A percentile compares a stretch with the other conserved stretches of the same genome.
These are phyloP conservation scores for Nothoprocta pentlandii DNA, from an alignment of 2,113 vertebrate genomes.

Conservation along the genomic window DNA sequence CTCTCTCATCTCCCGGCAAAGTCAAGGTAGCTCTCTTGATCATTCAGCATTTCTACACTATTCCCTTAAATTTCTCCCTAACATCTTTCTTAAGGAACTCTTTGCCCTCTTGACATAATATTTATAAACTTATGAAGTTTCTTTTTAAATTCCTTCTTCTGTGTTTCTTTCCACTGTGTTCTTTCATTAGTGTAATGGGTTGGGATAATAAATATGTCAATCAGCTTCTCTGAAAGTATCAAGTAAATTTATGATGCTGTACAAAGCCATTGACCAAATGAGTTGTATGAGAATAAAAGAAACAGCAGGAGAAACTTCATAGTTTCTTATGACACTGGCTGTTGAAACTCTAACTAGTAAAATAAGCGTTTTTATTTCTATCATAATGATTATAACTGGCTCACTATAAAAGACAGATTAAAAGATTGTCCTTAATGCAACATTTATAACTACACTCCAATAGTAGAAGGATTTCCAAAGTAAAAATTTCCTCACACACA, in stretches of 20 bases:
- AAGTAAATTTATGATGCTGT: background rate
- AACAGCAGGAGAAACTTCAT: background rate
- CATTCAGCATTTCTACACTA: fast-evolving
- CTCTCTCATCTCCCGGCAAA: background rate
- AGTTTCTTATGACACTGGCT: background rate
- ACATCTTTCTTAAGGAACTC: background rate
- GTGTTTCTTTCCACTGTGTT: background rate
- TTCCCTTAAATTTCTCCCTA: background rate
- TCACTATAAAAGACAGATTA: background rate
- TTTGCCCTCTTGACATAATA: background rate
- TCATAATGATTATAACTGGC: background rate
- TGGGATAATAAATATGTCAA: background rate
- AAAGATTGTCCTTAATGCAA: background rate
- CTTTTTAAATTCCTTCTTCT: background rate
- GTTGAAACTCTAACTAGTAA: background rate
- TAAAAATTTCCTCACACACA: background rate
- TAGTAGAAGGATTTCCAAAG: background rate
- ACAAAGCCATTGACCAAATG: background rate
- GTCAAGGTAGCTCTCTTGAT: background rate
- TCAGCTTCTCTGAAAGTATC: background rate
- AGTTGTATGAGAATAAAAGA: background rate
- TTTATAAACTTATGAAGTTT: background rate
- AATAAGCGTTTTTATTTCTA: background rate
- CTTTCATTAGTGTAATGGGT: background rate
- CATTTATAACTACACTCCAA: background rate